Percentiles rank a stretch among this genome's conserved stretches.
phyloP scores from a whole-genome alignment of 2,797 vertebrate species.

The Furcifer pardalis region DNA sequence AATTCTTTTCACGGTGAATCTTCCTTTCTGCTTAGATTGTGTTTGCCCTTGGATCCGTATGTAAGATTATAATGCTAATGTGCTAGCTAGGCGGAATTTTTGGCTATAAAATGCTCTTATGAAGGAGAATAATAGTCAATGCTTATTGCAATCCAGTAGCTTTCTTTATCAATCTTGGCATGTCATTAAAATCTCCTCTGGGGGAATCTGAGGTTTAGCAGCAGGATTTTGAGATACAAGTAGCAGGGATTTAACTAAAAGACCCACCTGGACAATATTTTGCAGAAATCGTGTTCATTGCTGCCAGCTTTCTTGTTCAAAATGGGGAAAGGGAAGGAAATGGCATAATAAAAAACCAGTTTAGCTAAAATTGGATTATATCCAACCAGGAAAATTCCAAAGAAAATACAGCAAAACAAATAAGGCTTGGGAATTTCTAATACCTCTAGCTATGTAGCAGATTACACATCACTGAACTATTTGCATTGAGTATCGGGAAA shows the following conservation, averaged over 20 bases:
- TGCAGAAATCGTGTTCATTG: constrained; percentile 10
- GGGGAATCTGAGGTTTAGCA: not conserved
- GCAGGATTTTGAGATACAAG: not conserved
- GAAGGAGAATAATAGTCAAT: too few relatives aligned
- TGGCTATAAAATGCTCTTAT: too few relatives aligned
- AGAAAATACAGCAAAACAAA: constrained; percentile 72
- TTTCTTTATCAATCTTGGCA: too few relatives aligned
- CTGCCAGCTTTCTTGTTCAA: constrained; percentile 44
- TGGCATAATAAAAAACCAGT: constrained; percentile 53
- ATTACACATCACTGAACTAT: constrained; percentile 76
- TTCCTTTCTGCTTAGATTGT: too few relatives aligned
- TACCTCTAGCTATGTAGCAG: constrained; percentile 67
- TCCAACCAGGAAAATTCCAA: constrained; percentile 68
- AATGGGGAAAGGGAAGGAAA: constrained; percentile 24
- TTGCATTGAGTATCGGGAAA: constrained; percentile 70
- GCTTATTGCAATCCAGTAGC: too few relatives aligned
- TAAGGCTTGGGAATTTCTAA: constrained; percentile 69
- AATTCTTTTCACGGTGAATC: too few relatives aligned
- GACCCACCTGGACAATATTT: constrained; percentile 26
- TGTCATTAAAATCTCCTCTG: not conserved
- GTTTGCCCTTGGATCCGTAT: too few relatives aligned
- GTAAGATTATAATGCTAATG: too few relatives aligned
- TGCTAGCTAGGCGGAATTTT: too few relatives aligned
- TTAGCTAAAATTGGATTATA: constrained; percentile 62
- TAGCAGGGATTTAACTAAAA: constrained; percentile 38